Evolutionary conservation across 2,888 invertebrate species (phyloP), one percentile per base, ranked within the genome.

Genomic region (Iphiclides podalirius): DNA sequence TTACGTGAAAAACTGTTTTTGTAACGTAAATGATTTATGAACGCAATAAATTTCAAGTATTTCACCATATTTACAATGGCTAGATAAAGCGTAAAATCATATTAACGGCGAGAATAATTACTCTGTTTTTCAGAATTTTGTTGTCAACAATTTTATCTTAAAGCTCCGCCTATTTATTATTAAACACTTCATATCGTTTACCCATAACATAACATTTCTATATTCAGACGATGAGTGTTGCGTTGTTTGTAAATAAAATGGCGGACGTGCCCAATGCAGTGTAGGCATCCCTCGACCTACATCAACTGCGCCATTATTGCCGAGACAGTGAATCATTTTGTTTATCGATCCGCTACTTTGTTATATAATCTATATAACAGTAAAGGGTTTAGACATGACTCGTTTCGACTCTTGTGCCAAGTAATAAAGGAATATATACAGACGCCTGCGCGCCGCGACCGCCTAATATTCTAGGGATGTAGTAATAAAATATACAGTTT

Each of bases 251-350:
- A 51, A 51, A 51, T 36, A 51, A 37, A 40, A 45, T 51, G 44
- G 45, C 20, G 45, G 40, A 51, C 50, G 50, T 51, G 50, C 40
- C 31, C 45, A 14, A 3, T 4, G 40, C 45, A 17, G 1, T 31
- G 50, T 51, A 51, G 45, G 50, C 41, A 51, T 45, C 41, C 39
- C 40, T 36, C 50, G 45, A 51, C 50, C 50, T 51, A 45, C 50
- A 51, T 46, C 50, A 51, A 51, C 50, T 51, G 45, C 50, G 50
- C 50, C 50, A 40, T 46, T 45, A 46, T 51, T 51, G 33, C 20
- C 28, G 50, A 12, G 31, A 12, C 50, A 39, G 49, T 51, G 50
- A 46, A 51, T 51, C 50, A 51, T 51, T 51, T 46, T 51, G 50
- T 51, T 51, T 51, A 51, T 51, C 41, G 50, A 45, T 45, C 41